These are phyloP conservation scores for Burhinus bistriatus DNA, from an alignment of 2,113 vertebrate genomes.

Conservation along the genomic window DNA sequence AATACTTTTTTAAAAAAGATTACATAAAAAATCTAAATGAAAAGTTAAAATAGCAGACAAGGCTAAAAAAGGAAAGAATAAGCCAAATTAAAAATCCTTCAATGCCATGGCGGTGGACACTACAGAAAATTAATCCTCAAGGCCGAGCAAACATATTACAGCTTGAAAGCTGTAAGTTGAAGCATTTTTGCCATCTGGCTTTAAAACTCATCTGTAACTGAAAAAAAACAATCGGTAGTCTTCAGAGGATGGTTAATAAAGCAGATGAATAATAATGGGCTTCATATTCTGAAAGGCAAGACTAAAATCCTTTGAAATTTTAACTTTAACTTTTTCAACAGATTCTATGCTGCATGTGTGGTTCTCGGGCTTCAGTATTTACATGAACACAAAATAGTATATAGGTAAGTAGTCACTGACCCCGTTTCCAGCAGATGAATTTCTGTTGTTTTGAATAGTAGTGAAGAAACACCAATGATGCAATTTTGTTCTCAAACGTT, in stretches of 20 bases:
- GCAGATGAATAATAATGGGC: neutral
- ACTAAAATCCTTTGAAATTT: neutral
- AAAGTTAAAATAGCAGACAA: neutral
- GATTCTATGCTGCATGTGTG: constrained; percentile 97
- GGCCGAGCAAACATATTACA: neutral
- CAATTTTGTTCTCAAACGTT: constrained; percentile 36
- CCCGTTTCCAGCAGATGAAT: neutral
- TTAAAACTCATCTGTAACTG: neutral
- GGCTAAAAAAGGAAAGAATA: neutral
- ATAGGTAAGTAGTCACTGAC: constrained; percentile 82
- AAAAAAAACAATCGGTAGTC: neutral
- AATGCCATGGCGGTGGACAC: neutral
- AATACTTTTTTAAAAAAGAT: neutral
- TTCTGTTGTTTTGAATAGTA: neutral
- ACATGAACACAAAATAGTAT: constrained; percentile 98
- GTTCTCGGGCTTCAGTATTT: constrained; percentile 96
- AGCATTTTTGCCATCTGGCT: neutral
- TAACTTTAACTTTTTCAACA: constrained; percentile 63
- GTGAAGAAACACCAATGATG: neutral
- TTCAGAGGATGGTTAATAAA: neutral
- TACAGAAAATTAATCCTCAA: neutral
- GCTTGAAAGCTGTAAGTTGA: neutral
- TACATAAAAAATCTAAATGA: neutral
- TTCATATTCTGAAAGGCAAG: neutral
- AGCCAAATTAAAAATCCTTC: neutral